Evolutionary conservation across 1,140 invertebrate genomes (phyloP).

Genomic region (Zaprionus tsacasi): DNA sequence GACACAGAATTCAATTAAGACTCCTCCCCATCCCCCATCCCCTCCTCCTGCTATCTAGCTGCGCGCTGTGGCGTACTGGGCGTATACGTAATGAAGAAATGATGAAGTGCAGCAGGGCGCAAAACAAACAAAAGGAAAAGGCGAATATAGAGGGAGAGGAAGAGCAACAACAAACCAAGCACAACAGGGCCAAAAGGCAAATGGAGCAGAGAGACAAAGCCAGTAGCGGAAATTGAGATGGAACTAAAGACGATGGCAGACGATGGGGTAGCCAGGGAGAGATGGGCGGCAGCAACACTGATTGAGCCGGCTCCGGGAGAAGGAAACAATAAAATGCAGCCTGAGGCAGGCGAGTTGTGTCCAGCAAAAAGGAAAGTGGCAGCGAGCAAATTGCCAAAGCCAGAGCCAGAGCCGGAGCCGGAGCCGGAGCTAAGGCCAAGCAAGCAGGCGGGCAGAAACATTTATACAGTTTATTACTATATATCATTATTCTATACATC

Average conservation of each 20-base stretch:
- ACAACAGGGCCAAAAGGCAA: slow-evolving; percentile 7
- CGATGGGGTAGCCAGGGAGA: neutral
- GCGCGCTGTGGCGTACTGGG: neutral
- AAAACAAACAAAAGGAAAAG: slow-evolving; percentile 22
- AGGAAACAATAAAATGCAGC: slow-evolving; percentile 72
- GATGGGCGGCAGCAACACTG: slow-evolving; percentile 27
- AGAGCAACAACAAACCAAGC: neutral
- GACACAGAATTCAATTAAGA: slow-evolving; percentile 72
- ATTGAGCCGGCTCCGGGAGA: slow-evolving; percentile 53
- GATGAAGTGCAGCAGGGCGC: slow-evolving; percentile 71
- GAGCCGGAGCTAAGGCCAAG: slow-evolving; percentile 13
- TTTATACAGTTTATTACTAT: slow-evolving; percentile 34
- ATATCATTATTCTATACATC: slow-evolving; percentile 31
- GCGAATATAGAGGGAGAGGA: slow-evolving; percentile 2
- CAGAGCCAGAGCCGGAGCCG: too few species aligned
- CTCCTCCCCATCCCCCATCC: neutral
- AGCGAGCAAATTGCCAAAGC: slow-evolving; percentile 49
- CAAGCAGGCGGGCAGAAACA: slow-evolving; percentile 9
- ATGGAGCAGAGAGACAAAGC: slow-evolving; percentile 28
- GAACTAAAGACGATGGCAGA: slow-evolving; percentile 6
- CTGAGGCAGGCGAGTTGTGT: slow-evolving; percentile 39
- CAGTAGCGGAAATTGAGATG: slow-evolving; percentile 40
- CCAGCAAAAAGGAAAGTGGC: slow-evolving; percentile 5
- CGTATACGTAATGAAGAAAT: slow-evolving; percentile 66
- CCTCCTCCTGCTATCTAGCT: neutral